Evolutionary conservation across 2,113 vertebrate genomes (phyloP).

Genomic region (Archilochus colubris): DNA sequence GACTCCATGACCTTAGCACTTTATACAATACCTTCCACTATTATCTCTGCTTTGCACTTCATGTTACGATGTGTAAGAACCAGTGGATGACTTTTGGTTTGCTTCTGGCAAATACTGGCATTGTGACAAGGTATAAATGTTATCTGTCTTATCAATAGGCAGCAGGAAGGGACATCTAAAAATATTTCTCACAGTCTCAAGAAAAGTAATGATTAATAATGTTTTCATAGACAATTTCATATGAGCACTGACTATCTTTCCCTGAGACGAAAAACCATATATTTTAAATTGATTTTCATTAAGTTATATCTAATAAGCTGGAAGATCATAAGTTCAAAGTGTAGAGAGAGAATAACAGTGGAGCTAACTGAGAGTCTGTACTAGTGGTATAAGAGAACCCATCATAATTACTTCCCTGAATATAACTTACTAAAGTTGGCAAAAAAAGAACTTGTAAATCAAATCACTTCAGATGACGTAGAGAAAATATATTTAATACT

Average conservation of each 20-base stretch:
- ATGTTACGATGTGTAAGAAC: neutral
- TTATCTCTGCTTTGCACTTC: neutral
- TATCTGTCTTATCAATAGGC: conserved; percentile 17
- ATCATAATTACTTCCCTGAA: neutral
- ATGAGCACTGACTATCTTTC: neutral
- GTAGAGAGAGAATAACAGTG: neutral
- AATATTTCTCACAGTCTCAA: neutral
- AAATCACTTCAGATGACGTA: neutral
- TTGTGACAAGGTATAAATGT: neutral
- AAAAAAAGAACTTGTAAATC: neutral
- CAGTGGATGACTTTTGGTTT: neutral
- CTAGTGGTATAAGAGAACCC: neutral
- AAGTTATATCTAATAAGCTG: neutral
- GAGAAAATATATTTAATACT: neutral
- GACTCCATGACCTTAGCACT: conserved; percentile 21
- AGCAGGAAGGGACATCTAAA: neutral
- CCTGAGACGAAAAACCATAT: neutral
- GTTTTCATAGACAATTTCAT: neutral
- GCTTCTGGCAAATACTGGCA: neutral
- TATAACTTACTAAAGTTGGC: neutral
- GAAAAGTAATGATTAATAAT: neutral
- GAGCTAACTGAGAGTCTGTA: neutral
- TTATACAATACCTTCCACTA: neutral
- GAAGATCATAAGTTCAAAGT: neutral
- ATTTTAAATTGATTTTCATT: neutral